Base-by-base conservation (phyloP, 2,113 vertebrate genomes). In the Phrynocephalus versicolor region DNA sequence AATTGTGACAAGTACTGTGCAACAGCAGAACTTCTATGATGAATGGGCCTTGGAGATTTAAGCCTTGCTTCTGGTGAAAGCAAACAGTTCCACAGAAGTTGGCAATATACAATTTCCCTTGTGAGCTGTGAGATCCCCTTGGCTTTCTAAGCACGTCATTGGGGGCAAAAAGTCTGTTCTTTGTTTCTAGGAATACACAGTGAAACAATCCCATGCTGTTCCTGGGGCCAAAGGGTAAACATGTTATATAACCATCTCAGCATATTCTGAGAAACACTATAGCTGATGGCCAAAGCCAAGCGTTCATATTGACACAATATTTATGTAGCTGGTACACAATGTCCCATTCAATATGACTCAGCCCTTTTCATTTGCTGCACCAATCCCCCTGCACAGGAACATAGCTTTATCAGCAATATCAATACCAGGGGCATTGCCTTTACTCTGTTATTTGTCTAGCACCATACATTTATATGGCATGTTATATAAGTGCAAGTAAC, bases 141-240 rank as follows among this genome's bases (percentile, higher is more conserved):
- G 85, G 76, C 90, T 91, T 76, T 91, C 89, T 84, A 85, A 87
- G 85, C 89, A 93, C 23, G 1, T 0, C 0, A 55, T 86, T 67
- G 14, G 39, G 81, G 74, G 9, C 21, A 2, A 37, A 83, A 89
- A 82, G 64, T 71, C 81, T 89, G 62, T 91, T 87, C 92, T 89
- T 35, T 84, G 83, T 85, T 95, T 95, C 94, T 91, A 86, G 77
- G 91, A 95, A 95, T 76, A 78, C 57, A 69, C 92, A 91, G 90
- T 92, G 88, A 92, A 94, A 90, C 79, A 89, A 83, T 81, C 83
- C 60, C 23, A 51, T 55, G 7, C 86, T 85, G 86, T 76, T 89
- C 83, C 76, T 64, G 65, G 13, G 74, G 23, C 33, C 35, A 8
- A 67, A 84, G 45, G 41, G 41, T 37, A 85, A 85, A 85, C 77